phyloP scores from a whole-genome alignment of 2,113 vertebrate genomes.

The Ivindomyrus marchei region DNA sequence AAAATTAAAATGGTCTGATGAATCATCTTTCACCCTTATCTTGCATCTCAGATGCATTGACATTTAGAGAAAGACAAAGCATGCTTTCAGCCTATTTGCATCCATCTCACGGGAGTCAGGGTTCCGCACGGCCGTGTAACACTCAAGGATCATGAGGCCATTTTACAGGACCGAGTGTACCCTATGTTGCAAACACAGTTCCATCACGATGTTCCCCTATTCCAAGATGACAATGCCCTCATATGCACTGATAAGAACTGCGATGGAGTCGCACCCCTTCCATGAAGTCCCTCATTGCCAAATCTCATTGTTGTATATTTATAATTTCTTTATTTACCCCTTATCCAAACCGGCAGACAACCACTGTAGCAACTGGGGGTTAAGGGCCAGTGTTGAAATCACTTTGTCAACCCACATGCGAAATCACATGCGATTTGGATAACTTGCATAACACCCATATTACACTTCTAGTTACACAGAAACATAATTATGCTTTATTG shows the following conservation, averaged over 20 bases:
- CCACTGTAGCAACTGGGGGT: neutral
- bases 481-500: neutral
- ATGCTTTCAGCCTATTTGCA: neutral
- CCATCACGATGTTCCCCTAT: neutral
- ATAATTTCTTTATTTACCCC: neutral
- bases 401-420: neutral
- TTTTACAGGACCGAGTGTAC: neutral
- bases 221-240: neutral
- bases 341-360: neutral
- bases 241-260: neutral
- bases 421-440: neutral
- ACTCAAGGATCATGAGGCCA: neutral
- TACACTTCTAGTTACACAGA: neutral
- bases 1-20: neutral
- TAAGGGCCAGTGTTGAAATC: neutral
- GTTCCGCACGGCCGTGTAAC: neutral
- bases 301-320: neutral
- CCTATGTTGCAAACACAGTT: neutral
- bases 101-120: neutral
- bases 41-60: neutral
- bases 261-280: neutral
- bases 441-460: neutral
- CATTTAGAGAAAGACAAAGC: neutral
- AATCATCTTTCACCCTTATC: neutral
- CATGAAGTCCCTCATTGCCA: neutral